Conservation (phyloP, 2,113 vertebrate genomes). For the Gavia stellata region DNA sequence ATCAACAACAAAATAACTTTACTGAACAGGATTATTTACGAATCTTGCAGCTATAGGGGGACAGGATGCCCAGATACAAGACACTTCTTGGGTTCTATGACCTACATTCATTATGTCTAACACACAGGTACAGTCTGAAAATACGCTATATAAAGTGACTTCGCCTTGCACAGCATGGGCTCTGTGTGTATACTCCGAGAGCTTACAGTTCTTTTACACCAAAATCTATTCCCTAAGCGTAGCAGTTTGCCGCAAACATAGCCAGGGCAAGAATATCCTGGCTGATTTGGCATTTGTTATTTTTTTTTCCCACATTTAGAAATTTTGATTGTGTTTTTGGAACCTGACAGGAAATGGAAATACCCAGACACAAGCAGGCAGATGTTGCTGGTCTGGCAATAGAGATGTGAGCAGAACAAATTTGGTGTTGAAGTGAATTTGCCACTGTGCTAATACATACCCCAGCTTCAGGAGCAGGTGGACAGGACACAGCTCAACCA, state of each 20-base stretch:
- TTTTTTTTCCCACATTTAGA: not conserved
- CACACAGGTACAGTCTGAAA: not conserved
- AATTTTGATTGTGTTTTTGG: not conserved
- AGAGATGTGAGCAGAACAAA: not conserved
- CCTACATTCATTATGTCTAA: not conserved
- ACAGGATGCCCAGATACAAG: not conserved
- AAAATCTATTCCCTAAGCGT: not conserved
- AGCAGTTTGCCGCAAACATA: not conserved
- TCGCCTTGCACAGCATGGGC: not conserved
- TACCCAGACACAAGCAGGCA: not conserved
- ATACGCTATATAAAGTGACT: not conserved
- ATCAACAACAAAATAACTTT: not conserved
- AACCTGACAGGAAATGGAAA: not conserved
- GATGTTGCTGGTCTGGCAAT: not conserved
- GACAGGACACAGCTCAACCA: not conserved
- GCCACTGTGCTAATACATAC: not conserved
- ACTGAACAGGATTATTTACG: not conserved
- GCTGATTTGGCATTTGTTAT: not conserved
- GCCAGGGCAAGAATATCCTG: not conserved
- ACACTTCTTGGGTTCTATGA: not conserved
- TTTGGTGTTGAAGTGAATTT: not conserved
- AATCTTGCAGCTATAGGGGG: rapidly evolving
- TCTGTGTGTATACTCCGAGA: rapidly evolving
- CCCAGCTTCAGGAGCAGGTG: not conserved
- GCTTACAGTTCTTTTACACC: not conserved